Evolutionary conservation across 2,113 vertebrate genomes (phyloP).

Genomic region (Lampris incognitus): DNA sequence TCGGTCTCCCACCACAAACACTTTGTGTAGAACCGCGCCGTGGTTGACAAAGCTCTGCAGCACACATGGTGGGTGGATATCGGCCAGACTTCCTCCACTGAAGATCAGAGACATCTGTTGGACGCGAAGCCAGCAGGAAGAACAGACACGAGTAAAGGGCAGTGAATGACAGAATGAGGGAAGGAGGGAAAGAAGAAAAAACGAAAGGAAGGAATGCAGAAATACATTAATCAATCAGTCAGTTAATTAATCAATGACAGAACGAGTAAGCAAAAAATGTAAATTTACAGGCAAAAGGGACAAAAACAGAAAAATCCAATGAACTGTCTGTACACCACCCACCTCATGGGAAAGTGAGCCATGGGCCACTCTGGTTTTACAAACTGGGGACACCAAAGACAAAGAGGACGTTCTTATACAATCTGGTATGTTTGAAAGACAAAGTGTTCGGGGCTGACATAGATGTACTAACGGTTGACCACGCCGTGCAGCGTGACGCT

Average conservation of each 20-base stretch:
- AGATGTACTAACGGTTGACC: background rate
- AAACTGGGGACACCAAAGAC: constrained; percentile 71
- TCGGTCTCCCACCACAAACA: constrained; percentile 82
- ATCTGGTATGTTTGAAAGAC: background rate
- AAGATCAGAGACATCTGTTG: constrained; percentile 83
- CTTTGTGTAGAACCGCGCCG: constrained; percentile 81
- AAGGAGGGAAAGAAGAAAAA: too few species aligned
- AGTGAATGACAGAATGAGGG: too few species aligned
- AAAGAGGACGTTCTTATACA: constrained; percentile 4
- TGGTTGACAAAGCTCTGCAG: constrained; percentile 85
- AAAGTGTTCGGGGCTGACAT: too few species aligned
- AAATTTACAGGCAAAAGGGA: background rate
- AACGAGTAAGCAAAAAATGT: background rate
- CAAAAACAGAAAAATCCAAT: background rate
- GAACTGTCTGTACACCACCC: background rate
- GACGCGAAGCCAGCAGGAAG: background rate
- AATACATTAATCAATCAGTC: background rate
- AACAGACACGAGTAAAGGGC: background rate
- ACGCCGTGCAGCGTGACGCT: background rate
- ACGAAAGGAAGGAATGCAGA: too few species aligned
- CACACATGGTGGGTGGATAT: constrained; percentile 77
- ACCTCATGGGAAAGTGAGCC: constrained; percentile 82
- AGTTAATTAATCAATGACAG: background rate
- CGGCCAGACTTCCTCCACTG: constrained; percentile 63
- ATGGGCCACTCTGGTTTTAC: constrained; percentile 83